Conservation (phyloP, 2,113 vertebrate genomes). For the Tretioscincus oriximinensis region DNA sequence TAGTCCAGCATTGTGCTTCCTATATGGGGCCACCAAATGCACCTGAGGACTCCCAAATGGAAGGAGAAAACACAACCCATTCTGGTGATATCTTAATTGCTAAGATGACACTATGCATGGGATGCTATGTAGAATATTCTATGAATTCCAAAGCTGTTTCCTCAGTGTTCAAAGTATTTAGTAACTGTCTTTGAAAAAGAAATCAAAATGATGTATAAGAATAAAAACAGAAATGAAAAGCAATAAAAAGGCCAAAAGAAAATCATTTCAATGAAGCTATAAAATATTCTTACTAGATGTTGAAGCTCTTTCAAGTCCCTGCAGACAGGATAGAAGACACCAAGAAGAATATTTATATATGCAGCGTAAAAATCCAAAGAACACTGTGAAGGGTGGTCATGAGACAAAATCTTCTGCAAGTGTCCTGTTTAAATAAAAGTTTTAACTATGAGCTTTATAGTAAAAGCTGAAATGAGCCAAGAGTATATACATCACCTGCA, state of each 20-base stretch:
- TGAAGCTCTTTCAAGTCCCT: slow-evolving; percentile 92
- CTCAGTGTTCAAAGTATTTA: too few relatives aligned
- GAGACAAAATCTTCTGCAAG: slow-evolving; percentile 89
- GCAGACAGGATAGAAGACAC: slow-evolving; percentile 94
- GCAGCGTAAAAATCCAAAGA: slow-evolving; percentile 90
- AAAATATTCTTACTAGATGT: slow-evolving; percentile 82
- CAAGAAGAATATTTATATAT: slow-evolving; percentile 95
- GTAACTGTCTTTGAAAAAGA: too few relatives aligned
- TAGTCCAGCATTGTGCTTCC: too few relatives aligned
- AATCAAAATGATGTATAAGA: too few relatives aligned
- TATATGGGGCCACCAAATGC: too few relatives aligned
- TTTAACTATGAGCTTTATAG: neutral
- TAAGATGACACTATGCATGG: too few relatives aligned
- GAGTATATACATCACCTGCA: neutral
- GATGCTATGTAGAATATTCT: neutral
- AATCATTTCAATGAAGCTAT: too few relatives aligned
- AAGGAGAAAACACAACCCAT: too few relatives aligned
- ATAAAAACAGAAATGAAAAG: too few relatives aligned
- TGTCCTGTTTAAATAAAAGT: slow-evolving; percentile 74
- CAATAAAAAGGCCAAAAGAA: too few relatives aligned
- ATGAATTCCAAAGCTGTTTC: neutral
- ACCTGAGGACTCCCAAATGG: too few relatives aligned
- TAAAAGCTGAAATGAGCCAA: slow-evolving; percentile 8
- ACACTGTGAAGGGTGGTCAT: slow-evolving; percentile 83
- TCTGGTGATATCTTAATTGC: too few relatives aligned